Conservation (phyloP, 2,888 invertebrate genomes). For the Rhaphigaster nebulosa region DNA sequence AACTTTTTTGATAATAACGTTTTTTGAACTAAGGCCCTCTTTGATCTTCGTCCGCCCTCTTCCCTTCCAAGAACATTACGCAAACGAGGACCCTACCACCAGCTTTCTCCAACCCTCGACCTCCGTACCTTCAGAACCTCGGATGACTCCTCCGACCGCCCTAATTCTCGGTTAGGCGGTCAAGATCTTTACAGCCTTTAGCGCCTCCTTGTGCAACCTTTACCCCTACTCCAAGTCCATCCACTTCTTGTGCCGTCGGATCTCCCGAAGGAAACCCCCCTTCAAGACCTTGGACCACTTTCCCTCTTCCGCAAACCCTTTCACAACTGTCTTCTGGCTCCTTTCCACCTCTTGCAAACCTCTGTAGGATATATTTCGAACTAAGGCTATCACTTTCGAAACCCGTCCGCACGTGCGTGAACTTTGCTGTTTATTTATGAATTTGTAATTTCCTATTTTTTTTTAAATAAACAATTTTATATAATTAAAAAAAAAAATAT, state of each 20-base stretch:
- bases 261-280: neutral
- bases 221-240: neutral
- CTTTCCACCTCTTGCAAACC: constrained; percentile 26
- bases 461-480: too few species aligned
- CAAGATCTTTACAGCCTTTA: neutral
- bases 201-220: constrained; percentile 3
- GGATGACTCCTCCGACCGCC: neutral
- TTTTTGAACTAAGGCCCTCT: too few species aligned
- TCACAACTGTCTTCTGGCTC: constrained; percentile 44
- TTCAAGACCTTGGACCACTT: constrained; percentile 2
- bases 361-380: neutral
- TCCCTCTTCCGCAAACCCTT: constrained; percentile 48
- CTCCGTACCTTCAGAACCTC: neutral
- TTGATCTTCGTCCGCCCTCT: too few species aligned
- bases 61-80: too few species aligned
- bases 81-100: neutral
- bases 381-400: neutral
- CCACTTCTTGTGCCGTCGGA: neutral
- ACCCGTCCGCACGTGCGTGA: neutral
- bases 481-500: too few species aligned
- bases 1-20: too few species aligned
- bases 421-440: neutral
- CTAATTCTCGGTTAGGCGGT: neutral
- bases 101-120: neutral
- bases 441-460: neutral